Conservation (phyloP, 2,797 vertebrate species). For the Characodon lateralis region DNA sequence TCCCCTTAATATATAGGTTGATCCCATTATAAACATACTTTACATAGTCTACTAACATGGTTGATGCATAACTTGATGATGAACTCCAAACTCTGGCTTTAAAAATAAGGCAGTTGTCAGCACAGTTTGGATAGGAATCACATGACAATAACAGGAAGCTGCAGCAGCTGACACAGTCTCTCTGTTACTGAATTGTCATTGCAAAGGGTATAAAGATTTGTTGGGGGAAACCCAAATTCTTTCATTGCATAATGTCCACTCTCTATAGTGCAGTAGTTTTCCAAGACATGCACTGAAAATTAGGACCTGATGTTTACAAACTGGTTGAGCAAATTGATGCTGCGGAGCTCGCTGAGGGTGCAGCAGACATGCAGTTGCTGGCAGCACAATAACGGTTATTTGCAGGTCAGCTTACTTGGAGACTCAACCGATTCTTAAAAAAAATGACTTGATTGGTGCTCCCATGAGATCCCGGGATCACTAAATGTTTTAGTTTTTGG, state of each 20-base stretch:
- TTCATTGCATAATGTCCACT: background rate
- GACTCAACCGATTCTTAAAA: background rate
- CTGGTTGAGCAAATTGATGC: background rate
- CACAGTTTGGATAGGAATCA: background rate
- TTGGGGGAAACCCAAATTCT: background rate
- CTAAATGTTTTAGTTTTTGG: background rate
- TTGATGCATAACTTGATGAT: background rate
- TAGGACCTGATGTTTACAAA: background rate
- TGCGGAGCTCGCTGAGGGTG: background rate
- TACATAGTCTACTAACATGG: too few relatives aligned
- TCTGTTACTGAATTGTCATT: background rate
- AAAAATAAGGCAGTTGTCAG: background rate
- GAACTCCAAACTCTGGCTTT: background rate
- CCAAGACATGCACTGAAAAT: background rate
- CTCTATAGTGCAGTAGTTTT: background rate
- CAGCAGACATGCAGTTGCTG: background rate
- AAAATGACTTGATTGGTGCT: background rate
- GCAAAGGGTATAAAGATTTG: background rate
- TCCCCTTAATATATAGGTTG: conserved; percentile 28
- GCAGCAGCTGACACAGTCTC: background rate
- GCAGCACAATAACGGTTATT: background rate
- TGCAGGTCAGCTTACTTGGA: too few relatives aligned
- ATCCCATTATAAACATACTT: background rate
- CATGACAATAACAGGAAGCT: background rate
- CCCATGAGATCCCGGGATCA: background rate